A percentile compares a stretch with the other conserved stretches of the same genome.
These are phyloP conservation scores for Pocillopora grandis DNA, from an alignment of 92 coral and sea anemone species.

Conservation along the genomic window DNA sequence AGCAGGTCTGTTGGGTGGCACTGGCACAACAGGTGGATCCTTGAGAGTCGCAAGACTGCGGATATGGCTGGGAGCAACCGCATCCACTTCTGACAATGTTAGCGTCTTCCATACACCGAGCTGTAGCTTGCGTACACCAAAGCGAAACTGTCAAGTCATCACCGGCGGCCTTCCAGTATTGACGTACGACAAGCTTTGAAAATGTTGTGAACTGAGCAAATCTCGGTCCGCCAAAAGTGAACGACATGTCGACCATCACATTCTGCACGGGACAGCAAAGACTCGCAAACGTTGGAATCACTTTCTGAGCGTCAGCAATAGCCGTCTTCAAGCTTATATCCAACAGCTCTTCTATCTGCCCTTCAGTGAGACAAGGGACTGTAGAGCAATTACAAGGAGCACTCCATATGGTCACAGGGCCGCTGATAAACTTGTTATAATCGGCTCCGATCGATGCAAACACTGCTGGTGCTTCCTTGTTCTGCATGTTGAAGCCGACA, in stretches of 20 bases:
- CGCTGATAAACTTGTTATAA: conserved; percentile 72
- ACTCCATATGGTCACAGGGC: conserved; percentile 58
- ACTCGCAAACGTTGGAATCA: conserved; percentile 60
- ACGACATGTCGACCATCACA: conserved; percentile 89
- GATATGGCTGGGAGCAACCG: conserved; percentile 66
- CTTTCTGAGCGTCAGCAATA: conserved; percentile 60
- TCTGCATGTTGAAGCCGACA: conserved; percentile 78
- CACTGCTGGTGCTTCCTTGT: conserved; percentile 55
- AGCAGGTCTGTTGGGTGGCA: conserved; percentile 63
- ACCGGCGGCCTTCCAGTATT: conserved; percentile 85
- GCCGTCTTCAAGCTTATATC: conserved; percentile 64
- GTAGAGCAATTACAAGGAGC: conserved; percentile 66
- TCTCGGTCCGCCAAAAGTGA: conserved; percentile 66
- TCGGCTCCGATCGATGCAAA: conserved; percentile 76
- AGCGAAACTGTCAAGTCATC: conserved; percentile 78
- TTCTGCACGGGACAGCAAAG: conserved; percentile 90
- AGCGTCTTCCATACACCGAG: conserved; percentile 76
- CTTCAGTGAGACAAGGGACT: conserved; percentile 73
- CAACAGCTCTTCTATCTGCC: conserved; percentile 67
- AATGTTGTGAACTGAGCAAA: conserved; percentile 70
- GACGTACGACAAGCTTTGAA: conserved; percentile 47
- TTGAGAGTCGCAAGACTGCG: conserved; percentile 63
- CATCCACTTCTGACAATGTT: conserved; percentile 69
- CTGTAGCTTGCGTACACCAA: conserved; percentile 75
- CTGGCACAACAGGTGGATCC: conserved; percentile 68